Conservation (phyloP, 2,113 vertebrate genomes). For the Calypte anna region DNA sequence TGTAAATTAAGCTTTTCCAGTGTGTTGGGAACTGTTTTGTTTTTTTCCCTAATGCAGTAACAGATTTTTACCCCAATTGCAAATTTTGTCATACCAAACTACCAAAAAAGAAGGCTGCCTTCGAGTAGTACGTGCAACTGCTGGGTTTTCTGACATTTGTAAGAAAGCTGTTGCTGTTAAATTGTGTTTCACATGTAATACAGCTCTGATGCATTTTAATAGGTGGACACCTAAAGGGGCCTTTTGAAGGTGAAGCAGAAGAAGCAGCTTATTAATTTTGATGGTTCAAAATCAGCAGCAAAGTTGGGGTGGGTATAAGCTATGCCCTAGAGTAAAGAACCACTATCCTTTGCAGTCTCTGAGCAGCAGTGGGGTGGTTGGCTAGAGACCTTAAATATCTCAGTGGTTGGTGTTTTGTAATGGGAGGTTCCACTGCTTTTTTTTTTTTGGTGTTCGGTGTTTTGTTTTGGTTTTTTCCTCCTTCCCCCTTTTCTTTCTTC, state of each 20-base stretch:
- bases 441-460: no score
- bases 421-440: background rate
- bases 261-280: background rate
- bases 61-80: background rate
- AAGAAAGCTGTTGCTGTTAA: background rate
- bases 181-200: background rate
- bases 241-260: background rate
- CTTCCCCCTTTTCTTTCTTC: background rate
- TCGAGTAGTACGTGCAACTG: accelerated
- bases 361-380: background rate
- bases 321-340: accelerated
- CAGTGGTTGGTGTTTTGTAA: background rate
- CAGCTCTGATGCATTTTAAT: background rate
- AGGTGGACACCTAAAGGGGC: background rate
- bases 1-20: background rate
- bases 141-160: background rate
- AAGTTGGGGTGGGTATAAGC: background rate
- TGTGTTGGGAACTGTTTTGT: background rate
- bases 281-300: background rate
- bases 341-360: accelerated
- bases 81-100: background rate
- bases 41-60: background rate
- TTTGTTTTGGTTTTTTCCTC: no score
- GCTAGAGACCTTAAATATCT: background rate
- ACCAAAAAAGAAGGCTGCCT: background rate